Conservation (phyloP, 2,888 invertebrate species). For the Taphrorychus bicolor region DNA sequence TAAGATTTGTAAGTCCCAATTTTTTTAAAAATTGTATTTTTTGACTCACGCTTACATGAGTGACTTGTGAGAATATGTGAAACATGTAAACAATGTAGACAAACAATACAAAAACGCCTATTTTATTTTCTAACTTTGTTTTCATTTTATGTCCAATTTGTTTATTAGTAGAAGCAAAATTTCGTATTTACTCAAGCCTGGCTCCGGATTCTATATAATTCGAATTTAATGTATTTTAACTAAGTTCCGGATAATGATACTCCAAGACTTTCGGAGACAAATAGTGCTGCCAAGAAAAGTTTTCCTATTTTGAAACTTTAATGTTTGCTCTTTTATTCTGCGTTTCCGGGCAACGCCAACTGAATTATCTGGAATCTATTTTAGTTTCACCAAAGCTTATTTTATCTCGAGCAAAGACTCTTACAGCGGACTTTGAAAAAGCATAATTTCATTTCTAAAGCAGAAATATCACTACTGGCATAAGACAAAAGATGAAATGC, state of each 20-base stretch:
- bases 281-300: slow-evolving; percentile 4
- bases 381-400: not conserved
- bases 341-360: slow-evolving; percentile 1
- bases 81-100: no score
- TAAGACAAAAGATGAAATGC: no score
- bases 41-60: no score
- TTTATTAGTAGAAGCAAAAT: no score
- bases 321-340: slow-evolving; percentile 4
- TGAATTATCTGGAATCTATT: not conserved
- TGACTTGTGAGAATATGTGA: no score
- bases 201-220: not conserved
- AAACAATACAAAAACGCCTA: no score
- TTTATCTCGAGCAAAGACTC: not conserved
- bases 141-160: no score
- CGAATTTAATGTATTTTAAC: slow-evolving; percentile 1
- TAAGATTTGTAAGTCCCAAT: no score
- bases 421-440: not conserved
- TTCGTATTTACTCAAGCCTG: not conserved
- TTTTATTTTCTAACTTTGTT: no score
- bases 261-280: slow-evolving; percentile 2
- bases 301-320: slow-evolving; percentile 4
- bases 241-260: slow-evolving; percentile 1
- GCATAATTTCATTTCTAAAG: not conserved
- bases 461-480: not conserved
- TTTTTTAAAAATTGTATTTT: no score